phyloP scores from a whole-genome alignment of 2,113 vertebrate genomes.

The Sylvia atricapilla region DNA sequence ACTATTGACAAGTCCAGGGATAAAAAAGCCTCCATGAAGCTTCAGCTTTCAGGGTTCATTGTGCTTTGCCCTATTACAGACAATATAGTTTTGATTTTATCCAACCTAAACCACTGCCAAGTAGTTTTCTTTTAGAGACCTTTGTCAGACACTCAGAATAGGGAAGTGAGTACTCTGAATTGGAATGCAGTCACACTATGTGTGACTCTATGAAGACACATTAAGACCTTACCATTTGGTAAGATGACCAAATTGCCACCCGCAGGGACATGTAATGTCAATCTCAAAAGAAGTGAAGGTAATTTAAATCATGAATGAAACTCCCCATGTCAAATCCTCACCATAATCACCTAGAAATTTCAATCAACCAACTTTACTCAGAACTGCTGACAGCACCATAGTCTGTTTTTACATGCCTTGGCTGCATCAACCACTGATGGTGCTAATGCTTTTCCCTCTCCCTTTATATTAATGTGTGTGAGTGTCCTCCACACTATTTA shows the following conservation, averaged over 20 bases:
- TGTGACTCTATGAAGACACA: not conserved
- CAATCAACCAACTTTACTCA: not conserved
- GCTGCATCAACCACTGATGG: not conserved
- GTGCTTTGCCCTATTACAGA: not conserved
- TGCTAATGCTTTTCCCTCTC: not conserved
- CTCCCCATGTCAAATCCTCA: not conserved
- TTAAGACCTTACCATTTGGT: not conserved
- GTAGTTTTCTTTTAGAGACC: not conserved
- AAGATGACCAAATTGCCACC: not conserved
- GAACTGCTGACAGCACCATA: not conserved
- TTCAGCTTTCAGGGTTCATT: not conserved
- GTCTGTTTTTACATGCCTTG: not conserved
- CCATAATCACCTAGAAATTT: not conserved
- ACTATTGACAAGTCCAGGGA: not conserved
- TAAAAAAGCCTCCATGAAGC: not conserved
- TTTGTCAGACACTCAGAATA: not conserved
- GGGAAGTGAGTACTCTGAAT: not conserved
- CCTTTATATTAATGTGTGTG: not conserved
- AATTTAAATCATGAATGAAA: not conserved
- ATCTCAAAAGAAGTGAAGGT: not conserved
- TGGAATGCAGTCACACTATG: not conserved
- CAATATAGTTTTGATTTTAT: not conserved
- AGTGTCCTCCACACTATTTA: not conserved
- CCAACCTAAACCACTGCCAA: not conserved
- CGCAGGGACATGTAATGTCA: not conserved